Evolutionary conservation across 2,113 vertebrate species (phyloP).

Genomic region (Sorex fumeus): DNA sequence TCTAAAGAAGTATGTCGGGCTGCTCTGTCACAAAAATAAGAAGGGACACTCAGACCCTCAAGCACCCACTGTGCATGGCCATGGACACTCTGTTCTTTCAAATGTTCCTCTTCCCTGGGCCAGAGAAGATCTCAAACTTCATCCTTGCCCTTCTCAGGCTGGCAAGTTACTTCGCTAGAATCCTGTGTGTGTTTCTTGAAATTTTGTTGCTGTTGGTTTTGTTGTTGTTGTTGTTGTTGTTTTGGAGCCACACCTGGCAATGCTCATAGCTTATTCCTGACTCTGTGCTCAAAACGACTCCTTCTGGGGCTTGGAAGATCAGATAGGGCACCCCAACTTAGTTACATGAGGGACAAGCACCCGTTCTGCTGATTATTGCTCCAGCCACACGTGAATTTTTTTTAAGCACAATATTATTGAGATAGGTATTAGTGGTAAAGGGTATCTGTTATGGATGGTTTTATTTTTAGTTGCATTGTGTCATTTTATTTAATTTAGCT

Average conservation of each 20-base stretch:
- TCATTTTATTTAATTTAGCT: conserved; percentile 25
- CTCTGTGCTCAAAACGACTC: too few relatives aligned
- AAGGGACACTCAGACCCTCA: not conserved
- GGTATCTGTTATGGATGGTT: not conserved
- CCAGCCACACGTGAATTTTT: too few relatives aligned
- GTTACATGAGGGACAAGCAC: too few relatives aligned
- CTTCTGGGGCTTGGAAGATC: too few relatives aligned
- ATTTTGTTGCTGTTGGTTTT: not conserved
- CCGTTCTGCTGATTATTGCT: too few relatives aligned
- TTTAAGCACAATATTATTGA: not conserved
- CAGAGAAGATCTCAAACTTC: not conserved
- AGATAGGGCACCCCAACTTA: too few relatives aligned
- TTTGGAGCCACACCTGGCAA: too few relatives aligned
- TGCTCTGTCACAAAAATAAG: not conserved
- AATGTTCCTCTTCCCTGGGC: too few relatives aligned
- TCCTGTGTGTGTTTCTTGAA: not conserved
- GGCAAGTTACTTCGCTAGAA: not conserved
- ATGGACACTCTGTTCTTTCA: too few relatives aligned
- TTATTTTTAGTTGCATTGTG: not conserved
- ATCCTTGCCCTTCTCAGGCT: too few relatives aligned
- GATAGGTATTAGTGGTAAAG: not conserved
- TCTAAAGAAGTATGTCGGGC: not conserved
- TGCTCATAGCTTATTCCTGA: too few relatives aligned
- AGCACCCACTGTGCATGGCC: not conserved
- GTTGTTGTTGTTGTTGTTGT: not conserved